Conservation (phyloP, 2,888 invertebrate genomes). For the Tachina lurida region DNA sequence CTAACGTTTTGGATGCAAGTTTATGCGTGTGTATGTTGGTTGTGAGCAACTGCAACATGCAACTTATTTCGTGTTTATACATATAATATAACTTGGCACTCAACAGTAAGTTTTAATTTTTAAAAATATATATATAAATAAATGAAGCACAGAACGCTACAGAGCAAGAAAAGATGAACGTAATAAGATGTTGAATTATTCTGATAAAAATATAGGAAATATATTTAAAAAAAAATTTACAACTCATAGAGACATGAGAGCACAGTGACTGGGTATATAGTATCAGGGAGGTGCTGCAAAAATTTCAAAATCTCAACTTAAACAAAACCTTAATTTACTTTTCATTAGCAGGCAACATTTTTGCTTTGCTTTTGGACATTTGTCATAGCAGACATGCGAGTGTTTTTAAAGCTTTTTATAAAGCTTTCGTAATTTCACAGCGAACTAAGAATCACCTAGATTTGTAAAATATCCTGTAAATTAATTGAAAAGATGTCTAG, state of each 20-base stretch:
- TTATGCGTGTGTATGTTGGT: background rate
- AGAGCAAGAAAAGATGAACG: conserved; percentile 31
- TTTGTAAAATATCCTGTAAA: too few species aligned
- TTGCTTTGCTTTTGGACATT: background rate
- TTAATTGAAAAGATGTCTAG: too few species aligned
- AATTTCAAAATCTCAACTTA: conserved; percentile 1
- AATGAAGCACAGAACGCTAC: conserved; percentile 10
- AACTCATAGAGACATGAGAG: conserved; percentile 14
- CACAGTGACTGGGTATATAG: conserved; percentile 17
- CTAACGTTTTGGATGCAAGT: conserved; percentile 4
- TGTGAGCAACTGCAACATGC: conserved; percentile 55
- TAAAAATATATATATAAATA: conserved; percentile 2
- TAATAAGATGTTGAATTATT: conserved; percentile 35
- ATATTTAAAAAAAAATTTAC: conserved; percentile 4
- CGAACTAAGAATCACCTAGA: too few species aligned
- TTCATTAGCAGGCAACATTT: conserved; percentile 7
- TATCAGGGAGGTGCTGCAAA: background rate
- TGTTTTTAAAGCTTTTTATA: too few species aligned
- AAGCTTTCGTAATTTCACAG: too few species aligned
- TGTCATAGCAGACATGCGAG: too few species aligned
- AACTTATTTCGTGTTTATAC: conserved; percentile 27
- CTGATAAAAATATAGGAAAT: conserved; percentile 36
- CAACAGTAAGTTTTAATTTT: conserved; percentile 16
- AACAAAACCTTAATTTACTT: conserved; percentile 30
- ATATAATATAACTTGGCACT: background rate